A percentile compares a stretch with the other conserved stretches of the same genome.
These are phyloP conservation scores for Stomatorhinus ivindoensis DNA, from an alignment of 2,113 vertebrate species.

Conservation along the genomic window DNA sequence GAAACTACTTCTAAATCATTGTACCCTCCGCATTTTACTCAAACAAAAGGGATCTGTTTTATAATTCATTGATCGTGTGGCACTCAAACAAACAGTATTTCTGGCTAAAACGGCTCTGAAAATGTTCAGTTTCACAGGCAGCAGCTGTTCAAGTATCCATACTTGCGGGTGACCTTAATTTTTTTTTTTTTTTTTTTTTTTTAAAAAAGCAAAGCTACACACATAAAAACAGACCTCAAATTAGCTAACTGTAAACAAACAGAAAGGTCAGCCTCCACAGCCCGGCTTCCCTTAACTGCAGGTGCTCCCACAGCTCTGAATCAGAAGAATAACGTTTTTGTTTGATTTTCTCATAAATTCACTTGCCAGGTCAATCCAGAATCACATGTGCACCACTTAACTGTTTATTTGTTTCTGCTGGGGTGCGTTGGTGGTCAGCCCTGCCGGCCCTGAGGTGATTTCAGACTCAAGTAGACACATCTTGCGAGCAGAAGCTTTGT, in stretches of 20 bases:
- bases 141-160: neutral
- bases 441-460: neutral
- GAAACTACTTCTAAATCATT: neutral
- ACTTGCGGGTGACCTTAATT: neutral
- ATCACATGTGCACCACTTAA: constrained; percentile 46
- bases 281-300: constrained; percentile 38
- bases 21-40: neutral
- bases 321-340: constrained; percentile 29
- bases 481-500: neutral
- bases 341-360: constrained; percentile 41
- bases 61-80: neutral
- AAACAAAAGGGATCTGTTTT: neutral
- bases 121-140: neutral
- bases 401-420: constrained; percentile 55
- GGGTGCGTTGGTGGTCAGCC: constrained; percentile 29
- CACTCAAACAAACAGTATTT: neutral
- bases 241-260: constrained; percentile 38
- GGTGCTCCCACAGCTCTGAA: constrained; percentile 38
- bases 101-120: neutral
- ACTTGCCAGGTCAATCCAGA: constrained; percentile 40
- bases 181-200: too few relatives aligned
- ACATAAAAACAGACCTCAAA: constrained; percentile 1
- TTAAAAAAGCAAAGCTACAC: neutral
- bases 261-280: constrained; percentile 47
- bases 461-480: constrained; percentile 11